Evolutionary conservation across 2,888 invertebrate species (phyloP).

Genomic region (Apomyelois bistriatella): DNA sequence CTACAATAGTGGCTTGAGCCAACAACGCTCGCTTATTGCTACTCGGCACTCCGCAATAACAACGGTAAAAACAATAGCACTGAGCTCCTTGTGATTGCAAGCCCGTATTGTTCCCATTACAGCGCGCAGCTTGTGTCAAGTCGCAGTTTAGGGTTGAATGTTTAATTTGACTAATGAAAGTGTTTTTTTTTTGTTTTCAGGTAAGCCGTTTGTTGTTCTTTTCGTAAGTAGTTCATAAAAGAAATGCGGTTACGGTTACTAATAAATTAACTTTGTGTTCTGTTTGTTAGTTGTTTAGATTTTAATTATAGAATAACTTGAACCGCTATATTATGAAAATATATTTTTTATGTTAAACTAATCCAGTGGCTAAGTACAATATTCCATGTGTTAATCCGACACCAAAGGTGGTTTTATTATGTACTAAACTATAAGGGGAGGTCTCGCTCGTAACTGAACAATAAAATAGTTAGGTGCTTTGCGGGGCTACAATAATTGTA

Average conservation of each 20-base stretch:
- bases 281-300: too few species aligned
- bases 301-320: too few species aligned
- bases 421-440: constrained; percentile 20
- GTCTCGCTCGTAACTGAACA: constrained; percentile 13
- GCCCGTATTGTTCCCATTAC: constrained; percentile 58
- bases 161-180: constrained; percentile 32
- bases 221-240: neutral
- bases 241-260: too few species aligned
- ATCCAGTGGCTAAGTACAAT: constrained; percentile 17
- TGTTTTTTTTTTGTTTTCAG: constrained; percentile 34
- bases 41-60: constrained; percentile 67
- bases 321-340: too few species aligned
- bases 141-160: constrained; percentile 41
- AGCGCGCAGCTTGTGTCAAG: constrained; percentile 51
- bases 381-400: constrained; percentile 18
- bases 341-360: constrained; percentile 3
- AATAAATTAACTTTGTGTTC: too few species aligned
- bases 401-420: constrained; percentile 20
- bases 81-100: constrained; percentile 61
- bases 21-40: constrained; percentile 71
- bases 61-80: constrained; percentile 67
- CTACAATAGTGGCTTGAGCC: constrained; percentile 68
- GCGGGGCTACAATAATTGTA: constrained; percentile 1
- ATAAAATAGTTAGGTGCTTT: constrained; percentile 13
- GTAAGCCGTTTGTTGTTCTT: constrained; percentile 30